Evolutionary conservation across 2,797 vertebrate species (phyloP), one percentile per base, ranked within the genome.

Genomic region (Neosalanx taihuensis): DNA sequence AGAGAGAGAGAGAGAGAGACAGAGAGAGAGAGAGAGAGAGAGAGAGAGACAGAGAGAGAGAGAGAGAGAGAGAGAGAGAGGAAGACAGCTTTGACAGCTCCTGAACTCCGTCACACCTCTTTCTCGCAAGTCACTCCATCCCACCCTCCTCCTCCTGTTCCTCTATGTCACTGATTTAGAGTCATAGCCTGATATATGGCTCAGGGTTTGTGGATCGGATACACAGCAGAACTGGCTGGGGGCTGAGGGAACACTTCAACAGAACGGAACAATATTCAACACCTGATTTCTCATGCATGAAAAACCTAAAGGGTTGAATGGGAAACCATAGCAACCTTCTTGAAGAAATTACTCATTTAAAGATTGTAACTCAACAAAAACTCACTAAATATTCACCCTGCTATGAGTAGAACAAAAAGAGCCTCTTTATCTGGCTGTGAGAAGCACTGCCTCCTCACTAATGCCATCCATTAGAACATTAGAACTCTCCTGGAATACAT

Each of bases 401-500:
- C 9, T 35, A 4, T 1, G 33, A 35, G 33, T 35, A 4, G 6
- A 35, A 35, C 33, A 35, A 6, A 35, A 35, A 35, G 71, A 20
- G 72, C 37, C 58, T 70, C 17, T 69, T 17, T 3, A 33, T 53
- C 64, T 35, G 9, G 35, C 62, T 73, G 72, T 76, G 79, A 72
- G 65, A 74, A 37, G 20, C 68, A 58, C 41, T 41, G 1, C 73
- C 33, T 29, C 76, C 73, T 81, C 62, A 7, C 66, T 73, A 76
- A 81, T 71, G 69, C 74, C 75, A 70, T 73, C 64, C 56, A 73
- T 79, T 78, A 69, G 23, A 71, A 72, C 56, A 73, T 79, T 77
- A 69, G 23, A 71, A 72, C 49, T 81, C 71, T 60, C 15, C 66
- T 70, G 62, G 78, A 80, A 69, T 70, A 72, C 78, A 71, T 63